phyloP scores from a whole-genome alignment of 2,797 vertebrate species.

The Chrysolophus pictus region DNA sequence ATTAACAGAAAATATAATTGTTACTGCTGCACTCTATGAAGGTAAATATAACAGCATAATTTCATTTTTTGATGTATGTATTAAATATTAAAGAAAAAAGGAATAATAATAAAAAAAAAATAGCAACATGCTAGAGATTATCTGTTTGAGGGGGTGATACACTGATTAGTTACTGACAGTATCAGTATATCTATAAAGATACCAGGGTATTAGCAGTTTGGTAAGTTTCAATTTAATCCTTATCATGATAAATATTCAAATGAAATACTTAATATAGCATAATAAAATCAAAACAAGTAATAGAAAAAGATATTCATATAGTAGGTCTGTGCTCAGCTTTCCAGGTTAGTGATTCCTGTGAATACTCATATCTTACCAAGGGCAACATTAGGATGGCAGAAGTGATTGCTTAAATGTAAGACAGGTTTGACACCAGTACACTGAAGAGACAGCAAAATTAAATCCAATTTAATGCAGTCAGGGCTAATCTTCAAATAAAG shows the following conservation, averaged over 20 bases:
- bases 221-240: constrained; percentile 15
- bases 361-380: neutral
- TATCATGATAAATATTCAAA: neutral
- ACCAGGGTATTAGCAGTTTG: neutral
- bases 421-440: constrained; percentile 26
- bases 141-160: neutral
- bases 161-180: neutral
- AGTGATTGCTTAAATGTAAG: constrained; percentile 39
- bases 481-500: neutral
- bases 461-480: constrained; percentile 5
- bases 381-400: neutral
- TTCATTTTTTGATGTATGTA: neutral
- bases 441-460: constrained; percentile 49
- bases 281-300: neutral
- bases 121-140: neutral
- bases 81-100: neutral
- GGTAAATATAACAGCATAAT: neutral
- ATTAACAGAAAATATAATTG: neutral
- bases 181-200: neutral
- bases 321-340: neutral
- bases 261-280: neutral
- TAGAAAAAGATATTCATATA: neutral
- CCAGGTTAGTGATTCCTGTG: neutral
- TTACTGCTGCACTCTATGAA: neutral
- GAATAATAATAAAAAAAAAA: neutral